phyloP scores from a whole-genome alignment of 2,888 invertebrate species.

The Callyntrura sp. region DNA sequence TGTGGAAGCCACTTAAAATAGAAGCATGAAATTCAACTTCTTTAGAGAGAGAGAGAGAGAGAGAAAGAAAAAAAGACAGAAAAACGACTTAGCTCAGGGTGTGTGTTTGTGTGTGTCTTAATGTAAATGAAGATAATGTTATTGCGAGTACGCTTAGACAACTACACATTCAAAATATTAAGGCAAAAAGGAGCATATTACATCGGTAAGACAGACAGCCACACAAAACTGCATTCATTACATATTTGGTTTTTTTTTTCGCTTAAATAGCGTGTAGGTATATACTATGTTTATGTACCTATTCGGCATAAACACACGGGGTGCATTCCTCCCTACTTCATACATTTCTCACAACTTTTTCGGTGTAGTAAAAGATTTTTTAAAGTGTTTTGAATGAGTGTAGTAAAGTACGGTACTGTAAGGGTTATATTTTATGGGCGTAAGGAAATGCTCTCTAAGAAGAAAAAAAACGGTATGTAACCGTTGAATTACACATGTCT shows the following conservation, averaged over 20 bases:
- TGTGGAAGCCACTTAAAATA: conserved; percentile 82
- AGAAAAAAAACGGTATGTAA: too few relatives aligned
- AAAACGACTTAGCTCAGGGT: conserved; percentile 18
- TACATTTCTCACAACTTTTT: conserved; percentile 43
- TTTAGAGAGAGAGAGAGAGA: conserved; percentile 6
- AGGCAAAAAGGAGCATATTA: conserved; percentile 25
- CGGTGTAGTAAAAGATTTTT: conserved; percentile 19
- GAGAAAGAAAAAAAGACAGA: conserved; percentile 15
- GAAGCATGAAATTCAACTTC: conserved; percentile 72
- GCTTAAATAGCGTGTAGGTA: too few relatives aligned
- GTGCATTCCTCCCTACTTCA: conserved; percentile 48
- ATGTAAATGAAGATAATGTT: too few relatives aligned
- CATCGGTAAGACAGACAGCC: conserved; percentile 45
- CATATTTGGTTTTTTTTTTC: conserved; percentile 60
- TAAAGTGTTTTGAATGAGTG: conserved; percentile 23
- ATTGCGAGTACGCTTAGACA: conserved; percentile 35
- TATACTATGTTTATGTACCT: background rate
- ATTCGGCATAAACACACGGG: conserved; percentile 19
- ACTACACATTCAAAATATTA: conserved; percentile 39
- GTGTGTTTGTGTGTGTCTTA: too few relatives aligned
- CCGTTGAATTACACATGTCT: too few relatives aligned
- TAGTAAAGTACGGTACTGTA: conserved; percentile 34
- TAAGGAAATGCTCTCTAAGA: too few relatives aligned
- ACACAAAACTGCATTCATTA: conserved; percentile 72
- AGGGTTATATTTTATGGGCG: too few relatives aligned